These are phyloP conservation scores for Regulus satrapa DNA, from an alignment of 2,113 vertebrate genomes.

Conservation along the genomic window DNA sequence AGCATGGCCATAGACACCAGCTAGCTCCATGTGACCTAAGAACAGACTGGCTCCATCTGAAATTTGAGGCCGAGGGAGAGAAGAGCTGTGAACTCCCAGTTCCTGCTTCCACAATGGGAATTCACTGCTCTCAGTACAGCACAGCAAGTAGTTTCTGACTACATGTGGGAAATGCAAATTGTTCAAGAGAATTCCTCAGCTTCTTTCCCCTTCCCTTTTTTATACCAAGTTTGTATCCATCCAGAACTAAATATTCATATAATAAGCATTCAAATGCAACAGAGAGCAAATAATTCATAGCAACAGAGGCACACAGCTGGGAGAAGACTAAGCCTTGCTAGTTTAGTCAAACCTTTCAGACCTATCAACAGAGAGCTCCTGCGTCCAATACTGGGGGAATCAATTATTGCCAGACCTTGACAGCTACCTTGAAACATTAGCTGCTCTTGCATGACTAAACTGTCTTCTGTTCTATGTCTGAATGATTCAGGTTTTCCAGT, in stretches of 20 bases:
- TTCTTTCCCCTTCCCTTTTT: neutral
- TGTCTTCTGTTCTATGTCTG: neutral
- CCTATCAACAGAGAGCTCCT: neutral
- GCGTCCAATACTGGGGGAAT: neutral
- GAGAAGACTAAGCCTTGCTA: neutral
- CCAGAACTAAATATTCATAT: neutral
- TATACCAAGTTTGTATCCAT: neutral
- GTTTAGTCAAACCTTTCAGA: neutral
- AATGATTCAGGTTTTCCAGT: neutral
- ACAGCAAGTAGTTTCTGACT: neutral
- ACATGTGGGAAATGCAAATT: neutral
- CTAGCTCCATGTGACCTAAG: neutral
- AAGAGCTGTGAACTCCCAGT: neutral
- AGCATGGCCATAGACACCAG: neutral
- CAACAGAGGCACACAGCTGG: neutral
- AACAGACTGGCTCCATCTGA: neutral
- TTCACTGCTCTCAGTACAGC: neutral
- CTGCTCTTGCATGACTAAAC: neutral
- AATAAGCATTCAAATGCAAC: neutral
- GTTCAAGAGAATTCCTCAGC: neutral
- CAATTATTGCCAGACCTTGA: neutral
- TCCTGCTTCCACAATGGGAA: neutral
- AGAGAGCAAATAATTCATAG: neutral
- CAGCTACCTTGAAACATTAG: neutral
- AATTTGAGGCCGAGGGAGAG: neutral